phyloP scores from a whole-genome alignment of 2,888 invertebrate genomes.

The Tachina fera region DNA sequence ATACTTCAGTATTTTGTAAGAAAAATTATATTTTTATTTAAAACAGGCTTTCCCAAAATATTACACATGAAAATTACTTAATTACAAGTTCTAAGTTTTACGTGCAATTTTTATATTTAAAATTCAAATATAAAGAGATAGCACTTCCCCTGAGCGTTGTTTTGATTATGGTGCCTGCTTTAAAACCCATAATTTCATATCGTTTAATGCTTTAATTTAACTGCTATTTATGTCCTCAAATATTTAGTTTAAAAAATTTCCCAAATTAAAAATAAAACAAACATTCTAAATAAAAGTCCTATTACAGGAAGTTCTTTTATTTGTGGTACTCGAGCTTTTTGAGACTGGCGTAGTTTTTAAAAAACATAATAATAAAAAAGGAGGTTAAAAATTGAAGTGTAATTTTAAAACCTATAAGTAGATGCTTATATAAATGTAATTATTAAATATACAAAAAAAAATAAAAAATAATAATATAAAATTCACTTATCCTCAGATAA shows the following conservation, averaged over 20 bases:
- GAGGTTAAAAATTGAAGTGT: conserved; percentile 22
- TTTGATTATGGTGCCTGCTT: too few relatives aligned
- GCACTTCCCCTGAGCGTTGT: too few relatives aligned
- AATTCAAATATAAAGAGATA: neutral
- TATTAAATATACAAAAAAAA: conserved; percentile 60
- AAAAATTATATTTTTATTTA: too few relatives aligned
- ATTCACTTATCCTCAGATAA: conserved; percentile 70
- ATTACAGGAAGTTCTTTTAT: conserved; percentile 66
- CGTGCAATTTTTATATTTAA: conserved; percentile 11
- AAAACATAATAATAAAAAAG: conserved; percentile 67
- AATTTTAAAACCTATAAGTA: conserved; percentile 53
- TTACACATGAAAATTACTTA: neutral
- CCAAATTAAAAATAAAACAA: conserved; percentile 18
- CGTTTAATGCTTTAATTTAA: too few relatives aligned
- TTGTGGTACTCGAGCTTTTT: conserved; percentile 83
- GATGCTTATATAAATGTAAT: conserved; percentile 70
- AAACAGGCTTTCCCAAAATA: too few relatives aligned
- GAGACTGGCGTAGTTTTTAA: conserved; percentile 84
- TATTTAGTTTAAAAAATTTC: conserved; percentile 1
- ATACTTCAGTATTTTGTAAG: too few relatives aligned
- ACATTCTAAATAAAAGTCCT: conserved; percentile 69
- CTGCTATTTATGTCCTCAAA: too few relatives aligned
- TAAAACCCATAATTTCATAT: too few relatives aligned
- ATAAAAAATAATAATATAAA: conserved; percentile 14
- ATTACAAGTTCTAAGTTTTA: neutral